Conservation (phyloP, 2,797 vertebrate genomes). For the Selene dorsalis region DNA sequence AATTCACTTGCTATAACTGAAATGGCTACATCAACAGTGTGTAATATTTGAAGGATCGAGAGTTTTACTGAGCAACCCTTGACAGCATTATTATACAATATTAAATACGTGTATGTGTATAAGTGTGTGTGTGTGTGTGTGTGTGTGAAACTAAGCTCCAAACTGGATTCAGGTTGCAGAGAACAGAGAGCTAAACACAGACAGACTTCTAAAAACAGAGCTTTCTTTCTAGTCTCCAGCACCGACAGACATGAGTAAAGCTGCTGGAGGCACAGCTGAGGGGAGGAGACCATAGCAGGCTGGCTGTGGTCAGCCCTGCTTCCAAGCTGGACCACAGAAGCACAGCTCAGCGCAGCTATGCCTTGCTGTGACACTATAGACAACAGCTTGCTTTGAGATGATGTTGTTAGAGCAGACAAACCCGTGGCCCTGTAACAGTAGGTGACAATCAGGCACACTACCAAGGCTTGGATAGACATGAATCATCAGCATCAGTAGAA, state of each 20-base stretch:
- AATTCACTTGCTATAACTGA: too few relatives aligned
- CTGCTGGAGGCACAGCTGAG: not conserved
- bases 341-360: not conserved
- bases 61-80: too few relatives aligned
- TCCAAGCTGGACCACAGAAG: not conserved
- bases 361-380: not conserved
- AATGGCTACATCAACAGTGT: too few relatives aligned
- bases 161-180: not conserved
- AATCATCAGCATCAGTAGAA: not conserved
- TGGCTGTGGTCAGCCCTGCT: not conserved
- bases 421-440: not conserved
- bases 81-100: too few relatives aligned
- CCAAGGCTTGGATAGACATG: not conserved
- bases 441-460: not conserved
- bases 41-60: too few relatives aligned
- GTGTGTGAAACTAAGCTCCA: not conserved
- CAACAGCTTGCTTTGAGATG: not conserved
- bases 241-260: not conserved
- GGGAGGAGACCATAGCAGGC: not conserved
- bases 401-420: not conserved
- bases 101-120: too few relatives aligned
- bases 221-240: not conserved
- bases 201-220: not conserved
- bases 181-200: not conserved
- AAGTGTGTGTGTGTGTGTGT: too few relatives aligned